Percentiles rank a stretch among this genome's conserved stretches.
These are phyloP conservation scores for Parazoanthus darwini DNA, from an alignment of 92 coral and sea anemone species.

Conservation along the genomic window DNA sequence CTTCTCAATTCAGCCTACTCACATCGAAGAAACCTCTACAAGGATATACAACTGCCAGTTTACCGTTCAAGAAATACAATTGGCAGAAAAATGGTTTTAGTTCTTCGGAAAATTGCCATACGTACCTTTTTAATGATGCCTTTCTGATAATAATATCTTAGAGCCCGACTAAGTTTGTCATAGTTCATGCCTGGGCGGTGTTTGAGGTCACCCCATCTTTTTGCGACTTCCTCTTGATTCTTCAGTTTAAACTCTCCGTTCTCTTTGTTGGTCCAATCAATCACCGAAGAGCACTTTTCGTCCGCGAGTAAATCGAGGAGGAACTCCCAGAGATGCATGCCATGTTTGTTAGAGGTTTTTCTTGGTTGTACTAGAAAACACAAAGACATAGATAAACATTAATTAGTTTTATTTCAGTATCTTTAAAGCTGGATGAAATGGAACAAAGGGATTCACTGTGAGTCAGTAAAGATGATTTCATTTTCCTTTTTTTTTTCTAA, in stretches of 20 bases:
- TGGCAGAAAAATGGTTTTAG: not conserved
- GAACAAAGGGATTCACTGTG: too few species aligned
- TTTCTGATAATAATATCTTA: conserved; percentile 90
- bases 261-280: conserved; percentile 88
- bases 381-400: not conserved
- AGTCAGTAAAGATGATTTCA: too few species aligned
- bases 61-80: not conserved
- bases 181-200: conserved; percentile 95
- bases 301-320: conserved; percentile 80
- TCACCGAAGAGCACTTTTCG: conserved; percentile 71
- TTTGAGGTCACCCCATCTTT: conserved; percentile 88
- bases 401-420: not conserved
- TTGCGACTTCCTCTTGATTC: conserved; percentile 94
- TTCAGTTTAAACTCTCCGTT: conserved; percentile 87
- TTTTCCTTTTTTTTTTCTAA: too few species aligned
- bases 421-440: too few species aligned
- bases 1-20: too few species aligned
- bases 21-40: too few species aligned
- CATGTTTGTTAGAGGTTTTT: conserved; percentile 63
- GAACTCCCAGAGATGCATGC: conserved; percentile 95
- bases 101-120: not conserved
- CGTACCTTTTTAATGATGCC: conserved; percentile 88
- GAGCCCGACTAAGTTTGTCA: conserved; percentile 91
- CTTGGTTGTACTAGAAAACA: conserved; percentile 13
- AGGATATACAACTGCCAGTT: too few species aligned